Base-by-base conservation (phyloP, 1,140 invertebrate genomes). In the Drosophila prosaltans region DNA sequence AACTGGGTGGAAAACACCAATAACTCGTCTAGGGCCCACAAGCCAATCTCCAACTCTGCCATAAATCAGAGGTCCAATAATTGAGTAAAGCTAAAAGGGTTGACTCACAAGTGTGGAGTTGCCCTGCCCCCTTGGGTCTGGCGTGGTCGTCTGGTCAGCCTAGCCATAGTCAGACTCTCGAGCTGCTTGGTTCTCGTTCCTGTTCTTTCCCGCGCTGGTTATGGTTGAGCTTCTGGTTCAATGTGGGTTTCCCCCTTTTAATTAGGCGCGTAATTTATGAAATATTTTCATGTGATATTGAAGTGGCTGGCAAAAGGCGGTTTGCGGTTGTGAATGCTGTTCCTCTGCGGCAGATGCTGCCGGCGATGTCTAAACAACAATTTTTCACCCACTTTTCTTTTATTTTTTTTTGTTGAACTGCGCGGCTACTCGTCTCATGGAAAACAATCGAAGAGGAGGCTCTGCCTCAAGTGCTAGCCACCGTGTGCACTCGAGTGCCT, bases 201-300 rank as follows among this genome's bases (percentile, higher is more conserved):
- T 36, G 6, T 36, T 36, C 32, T 16, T 16, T 16, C 32, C 32
- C 16, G 28, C 0, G 2, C 4, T 30, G 72, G 55, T 66, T 71
- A 59, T 59, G 58, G 76, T 76, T 84, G 69, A 74, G 48, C 21
- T 69, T 78, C 30, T 59, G 62, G 65, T 45, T 28, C 65, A 51
- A 45, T 26, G 11, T 51, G 55, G 11, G 39, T 40, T 55, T 39
- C 71, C 45, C 66, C 60, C 64, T 89, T 82, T 88, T 89, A 88
- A 88, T 88, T 88, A 88, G 84, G 80, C 84, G 72, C 84, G 81
- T 88, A 88, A 86, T 88, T 88, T 89, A 72, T 70, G 80, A 88
- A 89, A 89, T 85, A 89, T 73, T 84, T 88, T 57, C 69, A 78
- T 78, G 80, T 86, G 83, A 79, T 78, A 36, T 69, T 84, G 68